Conservation (phyloP, 2,888 invertebrate species). For the Capitulum mitella region DNA sequence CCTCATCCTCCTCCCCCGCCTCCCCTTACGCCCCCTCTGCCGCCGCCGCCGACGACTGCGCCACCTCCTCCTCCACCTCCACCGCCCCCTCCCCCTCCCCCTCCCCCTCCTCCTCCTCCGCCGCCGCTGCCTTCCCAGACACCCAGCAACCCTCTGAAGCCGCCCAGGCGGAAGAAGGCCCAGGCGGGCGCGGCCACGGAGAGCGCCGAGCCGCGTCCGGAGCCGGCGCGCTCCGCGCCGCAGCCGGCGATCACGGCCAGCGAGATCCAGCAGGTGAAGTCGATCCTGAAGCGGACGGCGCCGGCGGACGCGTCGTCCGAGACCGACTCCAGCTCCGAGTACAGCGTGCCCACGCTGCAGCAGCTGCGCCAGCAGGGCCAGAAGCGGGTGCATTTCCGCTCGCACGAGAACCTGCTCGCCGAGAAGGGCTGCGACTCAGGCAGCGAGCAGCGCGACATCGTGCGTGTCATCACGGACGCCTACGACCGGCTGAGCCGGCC, state of each 20-base stretch:
- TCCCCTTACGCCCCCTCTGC: constrained; percentile 15
- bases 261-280: constrained; percentile 44
- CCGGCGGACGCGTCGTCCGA: constrained; percentile 36
- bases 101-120: constrained; percentile 26
- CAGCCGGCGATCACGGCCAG: constrained; percentile 28
- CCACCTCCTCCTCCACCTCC: constrained; percentile 33
- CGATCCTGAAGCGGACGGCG: constrained; percentile 51
- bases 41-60: constrained; percentile 30
- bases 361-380: constrained; percentile 41
- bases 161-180: neutral
- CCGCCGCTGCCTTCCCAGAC: neutral
- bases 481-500: neutral
- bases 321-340: constrained; percentile 32
- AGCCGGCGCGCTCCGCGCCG: neutral
- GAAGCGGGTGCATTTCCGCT: constrained; percentile 43
- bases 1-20: constrained; percentile 28
- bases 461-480: neutral
- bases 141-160: neutral
- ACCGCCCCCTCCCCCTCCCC: constrained; percentile 27
- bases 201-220: neutral
- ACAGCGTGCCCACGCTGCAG: constrained; percentile 54
- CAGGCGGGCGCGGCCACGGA: neutral
- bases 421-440: neutral
- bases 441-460: neutral
- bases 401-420: constrained; percentile 26